These are phyloP conservation scores for Scaptomyza reducta DNA, from an alignment of 2,888 invertebrate species.

Conservation along the genomic window DNA sequence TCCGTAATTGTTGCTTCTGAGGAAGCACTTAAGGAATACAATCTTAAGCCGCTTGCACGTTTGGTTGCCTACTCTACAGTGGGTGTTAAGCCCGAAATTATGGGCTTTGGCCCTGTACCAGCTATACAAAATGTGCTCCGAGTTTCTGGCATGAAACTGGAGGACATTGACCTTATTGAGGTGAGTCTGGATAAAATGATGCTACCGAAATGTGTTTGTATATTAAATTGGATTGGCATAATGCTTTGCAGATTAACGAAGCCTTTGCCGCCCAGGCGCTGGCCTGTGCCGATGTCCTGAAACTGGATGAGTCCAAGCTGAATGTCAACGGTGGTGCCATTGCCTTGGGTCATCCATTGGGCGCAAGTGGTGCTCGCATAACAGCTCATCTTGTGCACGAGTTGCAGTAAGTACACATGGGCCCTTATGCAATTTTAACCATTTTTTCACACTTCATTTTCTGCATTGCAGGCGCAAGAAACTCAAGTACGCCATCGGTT, in stretches of 20 bases:
- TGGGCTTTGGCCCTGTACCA: slow-evolving; percentile 98
- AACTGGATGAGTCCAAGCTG: slow-evolving; percentile 92
- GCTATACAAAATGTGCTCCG: slow-evolving; percentile 95
- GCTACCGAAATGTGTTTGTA: slow-evolving; percentile 78
- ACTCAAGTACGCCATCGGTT: slow-evolving; percentile 94
- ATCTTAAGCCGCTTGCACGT: slow-evolving; percentile 94
- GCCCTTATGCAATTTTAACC: background rate
- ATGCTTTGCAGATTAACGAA: slow-evolving; percentile 93
- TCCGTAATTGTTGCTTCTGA: slow-evolving; percentile 96
- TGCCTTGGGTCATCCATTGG: slow-evolving; percentile 98
- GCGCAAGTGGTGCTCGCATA: slow-evolving; percentile 97
- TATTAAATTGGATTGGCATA: slow-evolving; percentile 88
- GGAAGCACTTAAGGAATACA: slow-evolving; percentile 91
- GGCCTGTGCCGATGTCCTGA: slow-evolving; percentile 95
- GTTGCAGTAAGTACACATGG: slow-evolving; percentile 87
- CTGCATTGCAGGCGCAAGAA: slow-evolving; percentile 88
- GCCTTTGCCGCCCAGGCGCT: slow-evolving; percentile 98
- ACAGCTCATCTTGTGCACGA: slow-evolving; percentile 96
- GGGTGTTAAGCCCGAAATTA: slow-evolving; percentile 98
- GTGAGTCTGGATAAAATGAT: slow-evolving; percentile 84
- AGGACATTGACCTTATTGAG: slow-evolving; percentile 96
- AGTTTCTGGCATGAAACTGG: slow-evolving; percentile 90
- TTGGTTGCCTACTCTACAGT: slow-evolving; percentile 96
- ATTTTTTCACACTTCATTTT: background rate
- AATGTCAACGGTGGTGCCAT: slow-evolving; percentile 99